Conservation (phyloP, 2,797 vertebrate genomes). For the Melanotaenia pygmaea region DNA sequence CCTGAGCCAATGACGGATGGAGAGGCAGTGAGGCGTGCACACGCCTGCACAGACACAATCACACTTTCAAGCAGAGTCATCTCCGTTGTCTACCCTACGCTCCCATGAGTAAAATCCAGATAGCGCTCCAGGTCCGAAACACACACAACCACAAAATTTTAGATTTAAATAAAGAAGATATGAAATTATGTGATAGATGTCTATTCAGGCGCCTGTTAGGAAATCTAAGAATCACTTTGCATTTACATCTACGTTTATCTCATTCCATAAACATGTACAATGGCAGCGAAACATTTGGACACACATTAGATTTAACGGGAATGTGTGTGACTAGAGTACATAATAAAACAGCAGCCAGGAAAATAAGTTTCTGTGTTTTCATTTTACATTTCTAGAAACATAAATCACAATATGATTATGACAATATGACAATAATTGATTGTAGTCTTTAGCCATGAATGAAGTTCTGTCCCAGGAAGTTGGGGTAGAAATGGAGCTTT, state of each 20-base stretch:
- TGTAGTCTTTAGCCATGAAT: too few species aligned
- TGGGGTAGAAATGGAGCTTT: too few species aligned
- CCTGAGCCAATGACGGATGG: constrained; percentile 73
- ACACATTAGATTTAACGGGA: too few species aligned
- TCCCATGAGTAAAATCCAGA: constrained; percentile 47
- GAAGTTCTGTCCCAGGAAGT: too few species aligned
- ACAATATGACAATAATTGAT: too few species aligned
- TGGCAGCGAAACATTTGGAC: too few species aligned
- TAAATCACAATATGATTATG: too few species aligned
- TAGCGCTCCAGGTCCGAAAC: constrained; percentile 35
- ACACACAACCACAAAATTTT: constrained; percentile 12
- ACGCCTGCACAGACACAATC: constrained; percentile 32
- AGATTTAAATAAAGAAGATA: constrained; percentile 37
- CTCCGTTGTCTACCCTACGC: constrained; percentile 40
- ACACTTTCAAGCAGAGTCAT: constrained; percentile 40
- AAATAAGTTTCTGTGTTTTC: too few species aligned
- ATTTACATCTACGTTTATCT: neutral
- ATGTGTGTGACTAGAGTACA: too few species aligned
- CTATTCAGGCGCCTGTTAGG: constrained; percentile 32
- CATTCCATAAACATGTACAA: neutral
- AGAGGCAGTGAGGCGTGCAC: constrained; percentile 55
- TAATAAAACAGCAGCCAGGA: too few species aligned
- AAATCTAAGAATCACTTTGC: constrained; percentile 1
- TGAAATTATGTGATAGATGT: constrained; percentile 42
- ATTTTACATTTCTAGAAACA: too few species aligned